Evolutionary conservation across 2,797 vertebrate species (phyloP), one percentile per base, ranked within the genome.

Genomic region (Chelidonichthys spinosus): DNA sequence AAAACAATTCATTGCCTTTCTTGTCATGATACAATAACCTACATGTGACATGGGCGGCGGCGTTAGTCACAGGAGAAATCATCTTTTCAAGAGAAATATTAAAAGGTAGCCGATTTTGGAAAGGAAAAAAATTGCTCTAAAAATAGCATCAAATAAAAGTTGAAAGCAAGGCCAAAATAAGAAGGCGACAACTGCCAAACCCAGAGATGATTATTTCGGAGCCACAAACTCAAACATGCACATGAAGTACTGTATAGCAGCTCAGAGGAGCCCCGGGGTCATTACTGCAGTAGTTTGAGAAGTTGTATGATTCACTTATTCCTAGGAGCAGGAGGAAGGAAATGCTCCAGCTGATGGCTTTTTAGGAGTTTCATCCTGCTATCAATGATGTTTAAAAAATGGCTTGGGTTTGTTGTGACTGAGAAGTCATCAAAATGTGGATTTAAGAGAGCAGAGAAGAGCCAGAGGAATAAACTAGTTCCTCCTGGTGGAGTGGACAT

Each of bases 91-190:
- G 44, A 43, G 47, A 61, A 54, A 71, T 74, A 59, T 55, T 43
- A 64, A 54, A 76, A 69, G 17, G 33, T 33, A 65, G 11, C 56
- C 74, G 69, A 55, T 33, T 70, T 72, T 46, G 6, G 70, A 65
- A 55, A 44, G 52, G 58, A 32, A 44, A 63, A 69, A 54, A 53
- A 55, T 55, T n/a, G 25, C 49, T 74, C 83, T 85, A 87, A 85
- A 91, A 88, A 91, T 92, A 90, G 71, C 76, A 76, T 77, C 69
- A 92, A 85, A 87, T 90, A 89, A 74, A 61, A 72, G 56, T 36
- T 72, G 58, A 79, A 69, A 58, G 44, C 65, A 52, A 82, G 64
- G 80, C 71, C 60, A 44, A 53, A 69, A 65, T 46, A 84, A 66
- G 69, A 68, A 37, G 75, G 63, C 79, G 83, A 73, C 60, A 42